Base-by-base conservation (phyloP, 2,888 invertebrate species). In the Rhamphomyia laevipes region DNA sequence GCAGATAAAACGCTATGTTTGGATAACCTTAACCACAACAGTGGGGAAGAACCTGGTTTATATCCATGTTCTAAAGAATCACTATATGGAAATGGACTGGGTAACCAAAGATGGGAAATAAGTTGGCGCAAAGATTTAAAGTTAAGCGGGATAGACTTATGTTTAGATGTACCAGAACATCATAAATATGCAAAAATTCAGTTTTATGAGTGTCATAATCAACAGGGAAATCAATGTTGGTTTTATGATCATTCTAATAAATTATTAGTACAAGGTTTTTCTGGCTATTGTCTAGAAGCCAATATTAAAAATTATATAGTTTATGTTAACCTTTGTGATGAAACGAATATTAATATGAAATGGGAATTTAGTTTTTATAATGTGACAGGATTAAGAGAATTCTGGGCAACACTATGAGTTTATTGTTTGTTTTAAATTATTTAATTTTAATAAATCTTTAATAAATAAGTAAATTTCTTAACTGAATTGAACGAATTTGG, bases 181-280 rank as follows among this genome's bases (percentile, higher is more conserved):
- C 74, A 77, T 4, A 70, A 77, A 1, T 81, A 80, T 61, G 83
- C 89, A 2, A 83, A 87, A 0, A 75, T 96, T 1, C 74, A 81
- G 16, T 71, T 95, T 53, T 96, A 85, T 74, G 76, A 78, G 12
- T 96, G 96, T 58, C 95, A 96, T 63, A 84, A 89, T 1, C 83
- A 85, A 63, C 84, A 87, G 50, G 95, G 95, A 2, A 96, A 96
- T 71, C 96, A 96, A 68, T 76, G 86, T 56, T 96, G 92, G 87
- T 79, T 80, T 58, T 94, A 90, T 63, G 77, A 86, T 56, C 63
- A 75, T 54, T n/a, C n/a, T n/a, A 82, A 84, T 51, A 62, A 21
- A 63, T 64, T 65, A 6, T 66, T 12, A 54, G 61, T n/a, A 5
- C 65, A 66, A 33, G 68, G 67, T 1, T 86, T 2, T 76, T 79